These are phyloP conservation scores for Vireo griseus DNA, from an alignment of 2,797 vertebrate species.

Conservation along the genomic window DNA sequence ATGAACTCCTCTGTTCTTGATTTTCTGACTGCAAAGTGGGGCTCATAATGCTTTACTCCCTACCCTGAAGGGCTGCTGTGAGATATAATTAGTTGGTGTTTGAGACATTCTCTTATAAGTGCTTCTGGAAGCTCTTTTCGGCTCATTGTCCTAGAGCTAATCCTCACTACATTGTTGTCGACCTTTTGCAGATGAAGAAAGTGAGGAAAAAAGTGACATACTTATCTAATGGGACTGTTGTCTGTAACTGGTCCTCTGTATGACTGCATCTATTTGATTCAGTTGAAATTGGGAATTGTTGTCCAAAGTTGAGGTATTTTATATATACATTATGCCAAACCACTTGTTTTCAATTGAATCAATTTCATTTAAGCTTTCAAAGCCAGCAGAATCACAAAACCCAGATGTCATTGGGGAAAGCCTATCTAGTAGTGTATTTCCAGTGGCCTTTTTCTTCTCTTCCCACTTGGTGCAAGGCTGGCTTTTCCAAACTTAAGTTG, in stretches of 20 bases:
- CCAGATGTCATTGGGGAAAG: neutral
- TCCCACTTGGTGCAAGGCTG: neutral
- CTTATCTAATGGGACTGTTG: neutral
- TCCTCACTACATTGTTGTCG: neutral
- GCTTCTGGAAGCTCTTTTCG: constrained; percentile 8
- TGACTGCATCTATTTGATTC: neutral
- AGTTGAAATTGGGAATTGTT: neutral
- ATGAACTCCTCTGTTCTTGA: neutral
- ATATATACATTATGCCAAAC: neutral
- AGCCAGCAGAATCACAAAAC: neutral
- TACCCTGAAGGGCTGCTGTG: neutral
- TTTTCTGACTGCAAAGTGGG: neutral
- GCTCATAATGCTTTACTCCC: neutral
- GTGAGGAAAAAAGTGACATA: neutral
- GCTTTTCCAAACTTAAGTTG: neutral
- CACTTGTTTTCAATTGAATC: neutral
- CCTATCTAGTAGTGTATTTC: neutral
- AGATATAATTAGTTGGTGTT: neutral
- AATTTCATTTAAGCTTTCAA: neutral
- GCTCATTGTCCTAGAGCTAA: neutral
- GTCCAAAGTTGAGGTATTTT: neutral
- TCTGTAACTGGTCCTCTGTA: neutral
- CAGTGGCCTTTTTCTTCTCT: neutral
- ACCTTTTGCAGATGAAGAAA: neutral
- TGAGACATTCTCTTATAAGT: neutral